Base-by-base conservation (phyloP, 2,888 invertebrate genomes). In the Hyppa rectilinea region DNA sequence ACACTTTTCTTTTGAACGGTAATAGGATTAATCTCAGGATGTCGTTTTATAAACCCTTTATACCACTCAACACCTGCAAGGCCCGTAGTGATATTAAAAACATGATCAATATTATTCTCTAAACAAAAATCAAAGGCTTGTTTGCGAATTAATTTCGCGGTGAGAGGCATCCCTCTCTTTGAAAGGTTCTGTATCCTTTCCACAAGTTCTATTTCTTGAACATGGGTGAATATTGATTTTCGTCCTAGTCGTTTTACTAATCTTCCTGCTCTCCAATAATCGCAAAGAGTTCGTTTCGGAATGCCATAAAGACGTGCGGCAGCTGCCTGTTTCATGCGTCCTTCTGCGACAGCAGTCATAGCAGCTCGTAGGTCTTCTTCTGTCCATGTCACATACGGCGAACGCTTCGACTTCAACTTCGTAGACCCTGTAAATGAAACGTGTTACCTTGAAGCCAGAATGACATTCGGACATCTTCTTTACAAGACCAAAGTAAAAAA, bases 91-190 rank as follows among this genome's bases (percentile, higher is more conserved):
- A 17, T 49, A 29, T 70, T 56, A 50, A 74, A 74, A 38, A 58
- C 38, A 58, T 38, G 26, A 38, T 50, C 38, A 17, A 74, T 66
- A 29, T 50, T 47, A 61, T 66, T 10, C 47, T 72, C 50, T 20
- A 59, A 1, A 50, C 72, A 72, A 59, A 50, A 74, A 12, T 67
- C 31, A 34, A 67, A 67, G 26, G 66, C 66, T 20, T 67, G 14
- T 63, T 50, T 62, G 14, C 66, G 50, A 67, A 62, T 62, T 17
- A 40, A 63, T 34, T 67, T 67, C 14, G 62, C 12, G 7, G 50
- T 67, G 0, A 67, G 14, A 12, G 7, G 2, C 26, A 43, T 12
- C 2, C 50, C 67, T 14, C 10, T 52, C 0, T 50, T 50, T 26
- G 4, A 40, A 38, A 58, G 56, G 20, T 26, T 58, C 26, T 20